These are phyloP conservation scores for Drosophila mulleri DNA, from an alignment of 2,888 invertebrate species.

Conservation along the genomic window DNA sequence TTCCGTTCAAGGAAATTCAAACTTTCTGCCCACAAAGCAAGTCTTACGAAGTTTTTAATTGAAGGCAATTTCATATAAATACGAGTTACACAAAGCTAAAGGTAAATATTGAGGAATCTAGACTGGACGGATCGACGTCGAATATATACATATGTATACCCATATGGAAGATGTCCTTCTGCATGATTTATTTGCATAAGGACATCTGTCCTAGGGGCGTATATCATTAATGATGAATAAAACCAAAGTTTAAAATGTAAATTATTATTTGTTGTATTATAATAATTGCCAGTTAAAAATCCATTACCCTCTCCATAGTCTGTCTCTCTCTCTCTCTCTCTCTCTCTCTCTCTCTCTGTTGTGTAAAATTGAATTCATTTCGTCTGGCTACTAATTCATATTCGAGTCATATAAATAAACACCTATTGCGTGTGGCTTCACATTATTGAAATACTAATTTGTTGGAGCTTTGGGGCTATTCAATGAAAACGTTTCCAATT, in stretches of 20 bases:
- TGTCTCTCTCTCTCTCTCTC: background rate
- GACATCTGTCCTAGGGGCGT: background rate
- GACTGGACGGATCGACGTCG: too few relatives aligned
- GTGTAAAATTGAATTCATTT: background rate
- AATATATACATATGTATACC: too few relatives aligned
- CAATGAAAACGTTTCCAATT: background rate
- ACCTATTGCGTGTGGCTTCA: background rate
- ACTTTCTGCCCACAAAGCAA: too few relatives aligned
- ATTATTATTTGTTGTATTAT: constrained; percentile 2
- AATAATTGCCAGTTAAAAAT: background rate
- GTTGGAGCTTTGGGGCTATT: background rate
- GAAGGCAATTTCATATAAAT: too few relatives aligned
- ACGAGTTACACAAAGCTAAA: too few relatives aligned
- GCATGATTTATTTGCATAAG: background rate
- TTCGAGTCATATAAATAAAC: constrained; percentile 5
- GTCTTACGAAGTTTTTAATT: too few relatives aligned
- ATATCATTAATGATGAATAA: too few relatives aligned
- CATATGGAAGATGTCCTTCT: too few relatives aligned
- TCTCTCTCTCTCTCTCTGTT: background rate
- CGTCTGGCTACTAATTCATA: background rate
- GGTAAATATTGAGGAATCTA: too few relatives aligned
- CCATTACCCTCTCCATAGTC: too few relatives aligned
- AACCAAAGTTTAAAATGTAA: background rate
- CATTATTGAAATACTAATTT: constrained; percentile 12
- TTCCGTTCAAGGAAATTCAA: too few relatives aligned